Base-by-base conservation (phyloP, 2,797 vertebrate species). In the Uromys caudimaculatus region DNA sequence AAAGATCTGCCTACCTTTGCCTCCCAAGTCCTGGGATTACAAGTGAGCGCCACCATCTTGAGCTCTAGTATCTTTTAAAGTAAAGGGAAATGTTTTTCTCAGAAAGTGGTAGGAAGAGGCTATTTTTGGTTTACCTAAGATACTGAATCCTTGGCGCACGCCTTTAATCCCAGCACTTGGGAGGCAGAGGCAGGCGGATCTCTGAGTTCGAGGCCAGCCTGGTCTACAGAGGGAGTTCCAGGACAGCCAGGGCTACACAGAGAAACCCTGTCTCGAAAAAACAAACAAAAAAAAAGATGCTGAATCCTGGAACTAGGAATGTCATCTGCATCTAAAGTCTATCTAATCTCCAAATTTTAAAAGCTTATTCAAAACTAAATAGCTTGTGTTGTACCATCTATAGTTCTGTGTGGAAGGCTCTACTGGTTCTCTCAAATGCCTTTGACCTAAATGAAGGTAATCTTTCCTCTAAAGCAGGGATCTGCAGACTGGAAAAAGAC, bases 31-130 rank as follows among this genome's bases (percentile, higher is more conserved):
- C 44, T 52, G 32, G 62, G 32, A 86, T 3, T 52, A 8, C 64
- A 52, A 21, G 32, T 19, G 29, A 84, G 41, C 17, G 0, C 44
- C 44, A 50, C 21, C 47, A 16, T 27, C 35, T 21, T 69, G 62
- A 35, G 17, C 41, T 64, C 29, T 12, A 35, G 29, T 21, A 32
- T 79, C 60, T 96, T 94, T 88, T 82, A 89, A 94, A 64, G 19
- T 78, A 76, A 91, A 89, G 16, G 9, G 23, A 94, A 84, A 24
- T 54, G 11, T 95, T 94, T 96, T 93, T 73, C 60, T 93, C 24
- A 90, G 67, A 87, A 93, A 90, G 86, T 93, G 19, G 35, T 89
- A 23, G 56, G 54, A 50, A 11, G 38, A 69, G 21, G 47, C 84
- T 87, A 47, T 91, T 94, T 78, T 14, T 90, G 24, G 84, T 89